phyloP scores from a whole-genome alignment of 2,797 vertebrate genomes.

The Rhinophrynus dorsalis region DNA sequence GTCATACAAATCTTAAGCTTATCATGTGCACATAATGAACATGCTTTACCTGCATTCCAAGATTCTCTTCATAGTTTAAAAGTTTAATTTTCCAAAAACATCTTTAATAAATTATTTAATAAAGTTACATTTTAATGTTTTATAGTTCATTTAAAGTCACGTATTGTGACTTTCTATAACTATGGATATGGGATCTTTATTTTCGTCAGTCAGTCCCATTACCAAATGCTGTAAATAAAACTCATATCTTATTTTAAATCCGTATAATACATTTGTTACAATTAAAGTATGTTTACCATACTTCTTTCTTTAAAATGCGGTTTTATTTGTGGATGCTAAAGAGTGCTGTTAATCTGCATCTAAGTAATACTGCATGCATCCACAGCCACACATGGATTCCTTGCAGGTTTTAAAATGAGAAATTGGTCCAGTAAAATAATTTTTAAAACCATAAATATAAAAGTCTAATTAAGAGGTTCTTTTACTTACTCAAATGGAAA shows the following conservation, averaged over 20 bases:
- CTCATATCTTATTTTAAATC: conserved; percentile 2
- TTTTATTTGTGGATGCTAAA: conserved; percentile 64
- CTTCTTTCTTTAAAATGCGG: conserved; percentile 56
- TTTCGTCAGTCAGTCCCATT: conserved; percentile 59
- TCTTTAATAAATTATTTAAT: conserved; percentile 67
- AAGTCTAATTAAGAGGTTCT: conserved; percentile 59
- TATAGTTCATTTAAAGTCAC: conserved; percentile 73
- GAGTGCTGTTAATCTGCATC: conserved; percentile 38
- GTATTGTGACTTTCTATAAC: conserved; percentile 65
- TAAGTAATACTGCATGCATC: conserved; percentile 75
- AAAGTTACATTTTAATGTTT: conserved; percentile 73
- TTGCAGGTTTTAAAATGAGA: too few relatives aligned
- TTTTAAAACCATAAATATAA: conserved; percentile 56
- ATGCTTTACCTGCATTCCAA: conserved; percentile 91
- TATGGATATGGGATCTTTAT: conserved; percentile 55
- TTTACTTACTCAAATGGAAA: conserved; percentile 63
- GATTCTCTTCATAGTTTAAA: conserved; percentile 80
- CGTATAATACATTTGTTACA: conserved; percentile 13
- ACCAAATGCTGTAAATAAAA: conserved; percentile 24
- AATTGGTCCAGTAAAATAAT: conserved; percentile 63
- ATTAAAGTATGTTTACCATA: conserved; percentile 1
- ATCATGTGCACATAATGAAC: conserved; percentile 90
- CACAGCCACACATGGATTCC: conserved; percentile 55
- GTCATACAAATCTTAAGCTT: conserved; percentile 83
- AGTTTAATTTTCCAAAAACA: conserved; percentile 73